Evolutionary conservation across 2,888 invertebrate species (phyloP).

Genomic region (Ornithoptera priamus): DNA sequence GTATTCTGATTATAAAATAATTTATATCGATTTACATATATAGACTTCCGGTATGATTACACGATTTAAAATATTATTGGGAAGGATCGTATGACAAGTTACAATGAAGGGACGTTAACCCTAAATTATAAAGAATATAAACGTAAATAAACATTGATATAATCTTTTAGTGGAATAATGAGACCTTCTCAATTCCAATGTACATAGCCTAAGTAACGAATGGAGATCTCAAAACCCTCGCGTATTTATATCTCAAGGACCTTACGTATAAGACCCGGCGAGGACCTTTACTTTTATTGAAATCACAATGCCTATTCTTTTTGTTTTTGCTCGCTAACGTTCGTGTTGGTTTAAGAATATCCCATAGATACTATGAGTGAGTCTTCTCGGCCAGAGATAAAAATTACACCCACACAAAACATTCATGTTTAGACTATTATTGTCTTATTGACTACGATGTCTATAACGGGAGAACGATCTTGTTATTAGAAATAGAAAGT

Average conservation of each 20-base stretch:
- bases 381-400: background rate
- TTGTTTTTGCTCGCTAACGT: conserved; percentile 14
- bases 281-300: conserved; percentile 13
- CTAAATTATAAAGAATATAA: background rate
- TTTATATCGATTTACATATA: no score
- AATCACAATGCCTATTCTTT: conserved; percentile 26
- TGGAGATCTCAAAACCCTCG: conserved; percentile 10
- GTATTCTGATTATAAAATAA: no score
- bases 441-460: background rate
- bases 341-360: conserved; percentile 7
- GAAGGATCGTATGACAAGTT: background rate
- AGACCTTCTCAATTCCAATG: background rate
- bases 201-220: background rate
- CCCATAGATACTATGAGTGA: background rate
- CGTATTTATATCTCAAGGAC: conserved; percentile 22
- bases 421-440: background rate
- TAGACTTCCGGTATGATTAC: no score
- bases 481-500: no score
- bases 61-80: no score
- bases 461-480: no score
- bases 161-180: background rate
- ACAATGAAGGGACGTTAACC: background rate
- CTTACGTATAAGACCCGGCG: conserved; percentile 2
- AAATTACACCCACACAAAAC: background rate
- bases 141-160: background rate